Evolutionary conservation across 2,888 invertebrate genomes (phyloP).

Genomic region (Aproaerema taeniolella): DNA sequence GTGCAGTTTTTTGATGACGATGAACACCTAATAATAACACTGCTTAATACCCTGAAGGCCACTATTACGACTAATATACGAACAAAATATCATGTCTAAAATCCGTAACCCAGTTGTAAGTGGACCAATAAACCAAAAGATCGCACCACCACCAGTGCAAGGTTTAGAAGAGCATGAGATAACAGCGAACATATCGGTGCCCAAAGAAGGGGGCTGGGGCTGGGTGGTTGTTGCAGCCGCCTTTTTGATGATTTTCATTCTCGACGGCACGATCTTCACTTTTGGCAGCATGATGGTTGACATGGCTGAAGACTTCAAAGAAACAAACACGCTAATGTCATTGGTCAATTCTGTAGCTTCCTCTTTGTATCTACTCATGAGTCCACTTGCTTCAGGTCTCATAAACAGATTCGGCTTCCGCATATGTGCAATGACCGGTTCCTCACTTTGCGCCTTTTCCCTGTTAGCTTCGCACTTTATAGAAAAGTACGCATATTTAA

Average conservation of each 20-base stretch:
- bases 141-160: too few species aligned
- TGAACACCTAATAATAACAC: too few species aligned
- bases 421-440: constrained; percentile 54
- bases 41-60: too few species aligned
- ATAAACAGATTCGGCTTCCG: constrained; percentile 67
- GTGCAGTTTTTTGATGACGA: too few species aligned
- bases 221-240: constrained; percentile 57
- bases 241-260: constrained; percentile 43
- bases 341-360: constrained; percentile 56
- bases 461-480: constrained; percentile 51
- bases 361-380: constrained; percentile 50
- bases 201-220: constrained; percentile 63
- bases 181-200: constrained; percentile 58
- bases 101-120: too few species aligned
- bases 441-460: constrained; percentile 43
- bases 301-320: constrained; percentile 42
- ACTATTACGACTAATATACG: too few species aligned
- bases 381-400: constrained; percentile 56
- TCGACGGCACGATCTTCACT: constrained; percentile 56
- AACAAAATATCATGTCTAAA: too few species aligned
- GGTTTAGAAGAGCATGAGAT: constrained; percentile 64
- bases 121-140: too few species aligned
- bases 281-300: constrained; percentile 55
- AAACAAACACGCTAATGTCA: constrained; percentile 41
- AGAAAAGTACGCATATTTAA: constrained; percentile 35